A percentile compares a stretch with the other conserved stretches of the same genome.
These are phyloP conservation scores for Leptopterna dolabrata DNA, from an alignment of 2,888 invertebrate genomes.

Conservation along the genomic window DNA sequence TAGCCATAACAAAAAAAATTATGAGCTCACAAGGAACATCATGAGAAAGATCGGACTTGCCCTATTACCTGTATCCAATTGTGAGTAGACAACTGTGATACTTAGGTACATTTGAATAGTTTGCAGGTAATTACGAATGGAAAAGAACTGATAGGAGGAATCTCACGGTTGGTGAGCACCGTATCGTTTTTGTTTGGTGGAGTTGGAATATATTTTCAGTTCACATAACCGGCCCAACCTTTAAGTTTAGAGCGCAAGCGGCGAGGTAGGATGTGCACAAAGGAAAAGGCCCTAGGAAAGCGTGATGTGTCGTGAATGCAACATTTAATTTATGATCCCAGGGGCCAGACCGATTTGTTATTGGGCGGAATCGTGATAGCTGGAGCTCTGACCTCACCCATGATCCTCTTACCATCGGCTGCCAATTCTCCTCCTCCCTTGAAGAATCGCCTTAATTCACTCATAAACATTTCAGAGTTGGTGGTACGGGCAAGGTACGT, in stretches of 20 bases:
- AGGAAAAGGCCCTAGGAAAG: slow-evolving; percentile 22
- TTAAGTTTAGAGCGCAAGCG: slow-evolving; percentile 14
- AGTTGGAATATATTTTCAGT: not conserved
- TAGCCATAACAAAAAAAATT: too few relatives aligned
- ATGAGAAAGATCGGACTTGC: too few relatives aligned
- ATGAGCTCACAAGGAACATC: too few relatives aligned
- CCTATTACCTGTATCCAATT: too few relatives aligned
- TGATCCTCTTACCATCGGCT: slow-evolving; percentile 14
- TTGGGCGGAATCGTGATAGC: slow-evolving; percentile 43
- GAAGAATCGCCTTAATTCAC: slow-evolving; percentile 5
- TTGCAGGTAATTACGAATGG: not conserved
- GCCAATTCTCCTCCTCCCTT: not conserved
- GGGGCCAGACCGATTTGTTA: slow-evolving; percentile 44
- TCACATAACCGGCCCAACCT: not conserved
- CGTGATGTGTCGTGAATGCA: slow-evolving; percentile 46
- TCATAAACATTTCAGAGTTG: not conserved
- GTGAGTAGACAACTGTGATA: too few relatives aligned
- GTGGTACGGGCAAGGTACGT: not conserved
- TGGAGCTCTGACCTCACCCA: slow-evolving; percentile 37
- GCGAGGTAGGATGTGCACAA: slow-evolving; percentile 6
- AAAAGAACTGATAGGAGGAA: not conserved
- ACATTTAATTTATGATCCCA: slow-evolving; percentile 32
- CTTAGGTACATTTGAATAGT: too few relatives aligned
- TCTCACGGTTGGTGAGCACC: not conserved
- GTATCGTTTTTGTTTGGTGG: not conserved